A percentile compares a stretch with the other conserved stretches of the same genome.
These are phyloP conservation scores for Recurvirostra avosetta DNA, from an alignment of 2,113 vertebrate species.

Conservation along the genomic window DNA sequence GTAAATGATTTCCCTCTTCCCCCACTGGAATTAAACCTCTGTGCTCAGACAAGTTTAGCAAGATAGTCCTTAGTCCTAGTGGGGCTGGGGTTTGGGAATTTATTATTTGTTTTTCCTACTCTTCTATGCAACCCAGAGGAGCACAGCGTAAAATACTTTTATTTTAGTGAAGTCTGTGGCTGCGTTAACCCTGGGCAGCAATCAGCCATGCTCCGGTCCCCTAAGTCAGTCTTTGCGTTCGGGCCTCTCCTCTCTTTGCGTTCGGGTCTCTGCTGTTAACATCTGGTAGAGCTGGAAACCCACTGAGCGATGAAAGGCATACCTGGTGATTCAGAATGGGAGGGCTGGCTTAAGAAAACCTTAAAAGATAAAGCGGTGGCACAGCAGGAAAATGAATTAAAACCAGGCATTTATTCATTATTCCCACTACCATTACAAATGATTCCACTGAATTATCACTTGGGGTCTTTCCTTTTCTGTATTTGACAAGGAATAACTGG, in stretches of 20 bases:
- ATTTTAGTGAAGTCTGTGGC: neutral
- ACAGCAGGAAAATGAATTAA: conserved; percentile 46
- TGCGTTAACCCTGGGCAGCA: neutral
- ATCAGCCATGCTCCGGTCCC: neutral
- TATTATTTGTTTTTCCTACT: neutral
- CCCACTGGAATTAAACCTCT: neutral
- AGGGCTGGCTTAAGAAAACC: conserved; percentile 17
- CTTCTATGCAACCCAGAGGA: neutral
- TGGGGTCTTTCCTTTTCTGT: neutral
- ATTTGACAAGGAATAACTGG: neutral
- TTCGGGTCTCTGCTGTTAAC: neutral
- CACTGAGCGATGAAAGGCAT: neutral
- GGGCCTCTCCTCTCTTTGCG: neutral
- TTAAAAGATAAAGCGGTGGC: neutral
- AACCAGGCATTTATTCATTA: conserved; percentile 36
- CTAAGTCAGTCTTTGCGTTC: neutral
- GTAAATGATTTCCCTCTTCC: neutral
- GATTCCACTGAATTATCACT: conserved; percentile 5
- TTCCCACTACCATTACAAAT: neutral
- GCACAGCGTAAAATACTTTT: neutral
- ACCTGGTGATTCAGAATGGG: neutral
- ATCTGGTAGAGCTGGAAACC: conserved; percentile 1
- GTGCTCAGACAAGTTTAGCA: neutral
- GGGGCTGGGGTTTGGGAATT: neutral
- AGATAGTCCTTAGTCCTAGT: neutral